Conservation (phyloP, 2,888 invertebrate species). For the Trimorus sp. region DNA sequence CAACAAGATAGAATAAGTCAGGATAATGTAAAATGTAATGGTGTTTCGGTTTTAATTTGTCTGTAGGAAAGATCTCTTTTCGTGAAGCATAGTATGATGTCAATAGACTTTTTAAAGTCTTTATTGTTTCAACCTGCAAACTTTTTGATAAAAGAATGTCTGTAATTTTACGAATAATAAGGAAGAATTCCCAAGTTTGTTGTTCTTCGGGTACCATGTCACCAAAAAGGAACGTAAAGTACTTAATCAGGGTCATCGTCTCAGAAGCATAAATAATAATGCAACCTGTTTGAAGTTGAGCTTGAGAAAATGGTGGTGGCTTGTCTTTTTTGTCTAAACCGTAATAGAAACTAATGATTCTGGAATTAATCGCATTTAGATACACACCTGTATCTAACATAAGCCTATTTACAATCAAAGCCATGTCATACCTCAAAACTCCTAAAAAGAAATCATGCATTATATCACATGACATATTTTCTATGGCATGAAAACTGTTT, state of each 20-base stretch:
- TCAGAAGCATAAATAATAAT: conserved; percentile 55
- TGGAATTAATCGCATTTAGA: conserved; percentile 40
- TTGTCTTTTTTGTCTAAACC: conserved; percentile 46
- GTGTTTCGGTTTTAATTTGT: conserved; percentile 36
- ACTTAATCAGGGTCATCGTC: conserved; percentile 47
- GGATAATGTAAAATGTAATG: conserved; percentile 38
- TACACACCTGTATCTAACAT: conserved; percentile 27
- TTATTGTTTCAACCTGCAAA: conserved; percentile 20
- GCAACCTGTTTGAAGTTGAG: conserved; percentile 29
- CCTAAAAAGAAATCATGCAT: conserved; percentile 62
- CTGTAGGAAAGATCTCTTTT: conserved; percentile 38
- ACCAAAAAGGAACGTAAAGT: conserved; percentile 51
- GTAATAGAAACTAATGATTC: conserved; percentile 51
- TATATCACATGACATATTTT: conserved; percentile 54
- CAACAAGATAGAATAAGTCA: conserved; percentile 13
- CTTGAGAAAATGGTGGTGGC: conserved; percentile 44
- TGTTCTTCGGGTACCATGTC: conserved; percentile 29
- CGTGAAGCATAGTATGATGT: conserved; percentile 27
- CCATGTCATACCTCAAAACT: conserved; percentile 51
- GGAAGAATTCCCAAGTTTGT: conserved; percentile 44
- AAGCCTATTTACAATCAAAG: conserved; percentile 43
- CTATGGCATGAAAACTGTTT: conserved; percentile 48
- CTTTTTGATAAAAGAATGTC: conserved; percentile 43
- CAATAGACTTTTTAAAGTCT: conserved; percentile 27
- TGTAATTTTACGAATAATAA: conserved; percentile 40